Base-by-base conservation (phyloP, 2,113 vertebrate genomes). In the Helogale parvula region DNA sequence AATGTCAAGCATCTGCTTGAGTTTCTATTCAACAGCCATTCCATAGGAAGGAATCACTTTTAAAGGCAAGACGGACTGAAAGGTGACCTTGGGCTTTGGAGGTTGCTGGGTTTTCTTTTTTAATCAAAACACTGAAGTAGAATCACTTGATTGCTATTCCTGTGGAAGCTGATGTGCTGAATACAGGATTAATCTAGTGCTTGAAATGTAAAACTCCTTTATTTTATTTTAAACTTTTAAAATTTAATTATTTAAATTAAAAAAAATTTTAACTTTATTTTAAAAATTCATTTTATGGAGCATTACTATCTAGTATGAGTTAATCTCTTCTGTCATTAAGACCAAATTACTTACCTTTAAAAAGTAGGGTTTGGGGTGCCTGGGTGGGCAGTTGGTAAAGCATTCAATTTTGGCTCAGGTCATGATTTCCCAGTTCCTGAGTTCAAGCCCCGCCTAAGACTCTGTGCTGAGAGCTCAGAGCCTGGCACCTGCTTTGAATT, bases 271-370 rank as follows among this genome's bases (percentile, higher is more conserved):
- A n/a, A 91, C 88, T 92, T 94, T 92, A 95, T 93, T 97, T 97
- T 69, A 79, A 92, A 95, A 91, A 77, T 97, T 93, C 94, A 93
- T 92, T 94, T 94, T 93, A 96, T 80, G 84, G 54, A 71, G 89
- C 65, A 92, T 96, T 97, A 77, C 65, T 96, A 47, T 79, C 38
- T 94, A 87, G 95, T 92, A 71, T 77, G 80, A 91, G 21, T 63
- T 88, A 97, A 97, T 84, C 90, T 35, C 31, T 96, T 93, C 76
- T 94, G n/a, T 11, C 94, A 21, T 80, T 74, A 96, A 91, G 77
- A 89, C 4, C 10, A 87, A 84, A 93, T 82, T 47, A 57, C 13
- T 94, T 90, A 33, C 68, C 84, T 92, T 81, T 92, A 88, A 81
- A 83, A 90, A 76, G n/a, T 71, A 23, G 11, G 2, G 10, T 88